Conservation (phyloP, 2,797 vertebrate species). For the Scyliorhinus canicula region DNA sequence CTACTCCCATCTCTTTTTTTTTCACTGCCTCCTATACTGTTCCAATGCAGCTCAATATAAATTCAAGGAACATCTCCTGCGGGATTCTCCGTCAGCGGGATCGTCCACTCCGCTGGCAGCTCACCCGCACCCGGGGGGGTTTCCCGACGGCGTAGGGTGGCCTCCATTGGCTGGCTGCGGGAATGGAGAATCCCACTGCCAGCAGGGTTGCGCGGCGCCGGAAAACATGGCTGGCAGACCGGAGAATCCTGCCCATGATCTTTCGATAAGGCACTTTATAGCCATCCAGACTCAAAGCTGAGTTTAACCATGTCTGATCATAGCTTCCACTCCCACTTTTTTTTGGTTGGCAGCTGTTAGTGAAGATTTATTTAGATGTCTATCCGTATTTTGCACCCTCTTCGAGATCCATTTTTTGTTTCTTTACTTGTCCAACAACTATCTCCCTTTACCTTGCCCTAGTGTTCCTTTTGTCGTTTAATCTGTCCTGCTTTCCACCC, state of each 20-base stretch:
- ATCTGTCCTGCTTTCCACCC: not conserved
- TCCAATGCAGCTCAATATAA: not conserved
- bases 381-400: not conserved
- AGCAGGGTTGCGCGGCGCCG: too few relatives aligned
- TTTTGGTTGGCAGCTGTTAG: not conserved
- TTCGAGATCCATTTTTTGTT: not conserved
- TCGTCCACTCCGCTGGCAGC: too few relatives aligned
- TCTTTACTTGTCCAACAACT: not conserved
- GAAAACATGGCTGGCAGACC: too few relatives aligned
- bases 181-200: too few relatives aligned
- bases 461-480: not conserved
- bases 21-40: not conserved
- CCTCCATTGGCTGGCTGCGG: too few relatives aligned
- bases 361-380: not conserved
- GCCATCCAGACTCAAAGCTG: not conserved
- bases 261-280: not conserved
- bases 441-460: not conserved
- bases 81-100: too few relatives aligned
- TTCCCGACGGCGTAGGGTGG: too few relatives aligned
- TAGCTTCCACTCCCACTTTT: not conserved
- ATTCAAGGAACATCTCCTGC: not conserved
- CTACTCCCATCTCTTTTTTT: not conserved
- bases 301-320: not conserved
- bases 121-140: too few relatives aligned
- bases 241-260: too few relatives aligned